Conservation (phyloP, 1,140 invertebrate genomes). For the Tetranychus cinnabarinus region DNA sequence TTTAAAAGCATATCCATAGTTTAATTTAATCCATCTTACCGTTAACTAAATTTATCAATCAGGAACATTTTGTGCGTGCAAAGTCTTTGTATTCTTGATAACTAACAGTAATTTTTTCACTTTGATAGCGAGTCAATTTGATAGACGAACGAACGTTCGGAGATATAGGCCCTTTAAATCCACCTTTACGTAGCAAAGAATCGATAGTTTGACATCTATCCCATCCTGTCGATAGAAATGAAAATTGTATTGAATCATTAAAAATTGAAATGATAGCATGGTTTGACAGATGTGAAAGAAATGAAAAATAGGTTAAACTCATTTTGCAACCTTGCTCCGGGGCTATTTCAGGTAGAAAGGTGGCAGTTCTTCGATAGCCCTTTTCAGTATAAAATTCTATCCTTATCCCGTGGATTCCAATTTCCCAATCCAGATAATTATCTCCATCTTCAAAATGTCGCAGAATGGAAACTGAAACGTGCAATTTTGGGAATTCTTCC, state of each 20-base stretch:
- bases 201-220: constrained; percentile 93
- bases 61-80: neutral
- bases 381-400: constrained; percentile 93
- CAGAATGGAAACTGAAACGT: constrained; percentile 85
- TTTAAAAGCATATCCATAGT: too few species aligned
- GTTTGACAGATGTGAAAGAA: too few species aligned
- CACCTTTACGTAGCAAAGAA: constrained; percentile 83
- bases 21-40: too few species aligned
- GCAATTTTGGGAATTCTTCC: constrained; percentile 72
- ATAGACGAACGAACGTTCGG: constrained; percentile 60
- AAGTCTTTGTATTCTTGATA: constrained; percentile 45
- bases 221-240: constrained; percentile 42
- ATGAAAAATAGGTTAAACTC: neutral
- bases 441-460: constrained; percentile 80
- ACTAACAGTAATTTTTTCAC: constrained; percentile 54
- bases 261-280: neutral
- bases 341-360: constrained; percentile 91
- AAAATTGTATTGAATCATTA: neutral
- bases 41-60: too few species aligned
- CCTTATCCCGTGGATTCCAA: constrained; percentile 87
- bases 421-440: constrained; percentile 87
- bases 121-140: constrained; percentile 80
- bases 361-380: constrained; percentile 80
- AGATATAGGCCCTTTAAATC: constrained; percentile 72
- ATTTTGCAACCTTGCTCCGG: constrained; percentile 52